Evolutionary conservation across 2,113 vertebrate species (phyloP), one percentile per base, ranked within the genome.

Genomic region (Pagrus major): DNA sequence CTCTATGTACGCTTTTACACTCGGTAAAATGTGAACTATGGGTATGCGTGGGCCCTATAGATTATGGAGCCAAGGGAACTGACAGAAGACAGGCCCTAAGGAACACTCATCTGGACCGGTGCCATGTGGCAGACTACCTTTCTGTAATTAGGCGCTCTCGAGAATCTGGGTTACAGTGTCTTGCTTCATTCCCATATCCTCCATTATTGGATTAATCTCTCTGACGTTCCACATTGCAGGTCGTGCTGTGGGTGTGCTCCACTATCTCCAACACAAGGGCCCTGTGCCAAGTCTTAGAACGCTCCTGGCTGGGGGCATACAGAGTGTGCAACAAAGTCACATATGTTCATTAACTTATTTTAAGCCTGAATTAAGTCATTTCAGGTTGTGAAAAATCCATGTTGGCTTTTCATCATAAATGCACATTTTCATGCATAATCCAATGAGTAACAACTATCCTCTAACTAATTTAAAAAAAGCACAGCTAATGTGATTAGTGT

Each of bases 121-220:
- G 85, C 78, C 86, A 76, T 20, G 29, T 60, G 39, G 71, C 49
- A 67, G 73, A 78, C 76, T 33, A 51, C 54, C 71, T 86, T 83
- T 33, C 79, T 86, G 76, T 87, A 86, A 87, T 89, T 84, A 84
- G 82, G 60, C 78, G 78, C 68, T 42, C 23, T 71, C 52, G 72
- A 87, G 69, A 71, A 88, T 83, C 78, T 88, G 71, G 83, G 83
- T 86, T 83, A 80, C 29, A 74, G 52, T 55, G 64, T 71, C 73
- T 89, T 88, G 85, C 90, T 86, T 88, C 81, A 84, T 85, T 81
- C 76, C 84, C 51, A 78, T 73, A 78, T 84, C 78, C 80, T 61
- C 42, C 55, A 84, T 88, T 86, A 89, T 73, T 89, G 71, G 73
- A 83, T 78, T 86, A 75, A 88, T 89, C 79, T 83, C 64, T 51